Evolutionary conservation across 2,113 vertebrate species (phyloP), one percentile per base, ranked within the genome.

Genomic region (Rhinoptilus africanus): DNA sequence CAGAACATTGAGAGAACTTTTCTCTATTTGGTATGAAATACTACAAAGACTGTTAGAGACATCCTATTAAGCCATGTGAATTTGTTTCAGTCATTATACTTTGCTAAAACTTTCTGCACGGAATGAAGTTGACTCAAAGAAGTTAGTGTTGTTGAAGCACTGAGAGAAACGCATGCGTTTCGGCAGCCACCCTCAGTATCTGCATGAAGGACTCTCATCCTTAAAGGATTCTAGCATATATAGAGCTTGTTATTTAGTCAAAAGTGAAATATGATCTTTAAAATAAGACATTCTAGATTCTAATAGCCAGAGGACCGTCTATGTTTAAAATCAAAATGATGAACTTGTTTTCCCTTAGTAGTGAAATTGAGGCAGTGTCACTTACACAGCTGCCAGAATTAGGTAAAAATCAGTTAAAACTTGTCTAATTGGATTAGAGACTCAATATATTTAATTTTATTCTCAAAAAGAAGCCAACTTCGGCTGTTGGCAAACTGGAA

Each of bases 151-250:
- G 63, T 39, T 82, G 60, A 72, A 85, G 3, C 19, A 39, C 30
- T 1, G 1, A 34, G n/a, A 71, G 35, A 74, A 88, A 92, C 1
- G 1, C 0, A 1, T 1, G 17, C 20, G 10, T 68, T 66, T 11
- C 64, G 45, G 41, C 83, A 73, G 47, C 37, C n/a, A 24, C 51
- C 15, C 50, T 68, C 78, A 8, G 23, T 4, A 35, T 28, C 71
- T 76, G 43, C 75, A 69, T 4, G 4, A 51, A 30, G 37, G 41
- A 57, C 32, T 57, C 57, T 27, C 43, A 18, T 7, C 4, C 83
- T 64, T 47, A 37, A 60, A 66, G 12, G 20, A 54, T 20, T 92
- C 43, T 23, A 64, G 22, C n/a, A 66, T 18, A 34, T 21, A 30
- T 1, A 74, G 18, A 41, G 20, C 14, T 66, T 69, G 84, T 24